These are phyloP conservation scores for Willowsia nigromaculata DNA, from an alignment of 2,888 invertebrate genomes.

Conservation along the genomic window DNA sequence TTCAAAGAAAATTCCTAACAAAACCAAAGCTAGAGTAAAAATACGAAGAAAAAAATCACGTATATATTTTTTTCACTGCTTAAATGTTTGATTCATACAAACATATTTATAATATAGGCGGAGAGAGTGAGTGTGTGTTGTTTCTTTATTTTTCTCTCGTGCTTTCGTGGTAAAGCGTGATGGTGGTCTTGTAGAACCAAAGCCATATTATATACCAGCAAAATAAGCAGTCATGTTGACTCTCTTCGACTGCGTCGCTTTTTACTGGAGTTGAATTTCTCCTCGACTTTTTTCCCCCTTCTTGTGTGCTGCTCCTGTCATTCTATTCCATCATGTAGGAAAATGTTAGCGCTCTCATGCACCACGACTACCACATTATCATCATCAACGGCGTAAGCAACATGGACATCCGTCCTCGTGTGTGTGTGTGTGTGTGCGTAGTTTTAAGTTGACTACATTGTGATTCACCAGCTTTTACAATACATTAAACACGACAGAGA, in stretches of 20 bases:
- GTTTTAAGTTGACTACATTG: constrained; percentile 3
- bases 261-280: constrained; percentile 56
- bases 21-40: background rate
- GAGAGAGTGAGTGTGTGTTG: background rate
- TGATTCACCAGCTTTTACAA: constrained; percentile 34
- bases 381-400: background rate
- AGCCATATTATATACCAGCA: too few species aligned
- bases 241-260: background rate
- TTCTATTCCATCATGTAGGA: background rate
- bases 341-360: background rate
- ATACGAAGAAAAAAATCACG: background rate
- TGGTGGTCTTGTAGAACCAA: background rate
- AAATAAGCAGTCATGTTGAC: constrained; percentile 17
- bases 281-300: constrained; percentile 33
- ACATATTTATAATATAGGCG: background rate
- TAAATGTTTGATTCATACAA: background rate
- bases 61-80: constrained; percentile 34
- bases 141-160: constrained; percentile 14
- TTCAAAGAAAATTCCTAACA: background rate
- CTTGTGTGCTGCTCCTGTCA: constrained; percentile 5
- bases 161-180: constrained; percentile 34
- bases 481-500: background rate
- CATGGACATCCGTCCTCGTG: background rate
- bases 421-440: too few species aligned
- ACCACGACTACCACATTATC: background rate